These are phyloP conservation scores for Unio pictorum DNA, from an alignment of 2,888 invertebrate species.

Conservation along the genomic window DNA sequence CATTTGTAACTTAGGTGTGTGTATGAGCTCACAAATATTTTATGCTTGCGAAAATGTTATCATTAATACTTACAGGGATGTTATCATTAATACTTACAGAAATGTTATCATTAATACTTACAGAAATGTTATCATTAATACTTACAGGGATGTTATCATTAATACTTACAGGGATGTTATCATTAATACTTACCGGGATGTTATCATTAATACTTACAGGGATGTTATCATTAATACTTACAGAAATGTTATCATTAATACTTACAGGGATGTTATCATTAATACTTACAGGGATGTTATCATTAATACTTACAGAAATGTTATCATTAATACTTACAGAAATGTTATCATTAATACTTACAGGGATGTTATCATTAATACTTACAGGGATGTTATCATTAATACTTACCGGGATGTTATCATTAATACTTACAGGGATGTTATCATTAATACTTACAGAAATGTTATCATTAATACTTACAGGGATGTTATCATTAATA, in stretches of 20 bases:
- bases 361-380: slow-evolving; percentile 13
- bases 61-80: slow-evolving; percentile 26
- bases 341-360: slow-evolving; percentile 15
- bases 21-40: not conserved
- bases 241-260: not conserved
- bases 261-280: slow-evolving; percentile 23
- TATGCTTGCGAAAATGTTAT: not conserved
- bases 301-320: slow-evolving; percentile 27
- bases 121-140: slow-evolving; percentile 8
- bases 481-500: slow-evolving; percentile 9
- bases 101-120: slow-evolving; percentile 15
- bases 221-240: not conserved
- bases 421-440: slow-evolving; percentile 26
- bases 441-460: slow-evolving; percentile 23
- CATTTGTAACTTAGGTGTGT: not conserved
- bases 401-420: too few species aligned
- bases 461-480: slow-evolving; percentile 19
- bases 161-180: slow-evolving; percentile 26
- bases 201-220: slow-evolving; percentile 24
- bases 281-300: slow-evolving; percentile 26
- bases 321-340: too few species aligned
- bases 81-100: too few species aligned
- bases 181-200: slow-evolving; percentile 26
- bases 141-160: slow-evolving; percentile 23
- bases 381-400: slow-evolving; percentile 23